Conservation (phyloP, 1,140 invertebrate species). For the Brachionus rubens region DNA sequence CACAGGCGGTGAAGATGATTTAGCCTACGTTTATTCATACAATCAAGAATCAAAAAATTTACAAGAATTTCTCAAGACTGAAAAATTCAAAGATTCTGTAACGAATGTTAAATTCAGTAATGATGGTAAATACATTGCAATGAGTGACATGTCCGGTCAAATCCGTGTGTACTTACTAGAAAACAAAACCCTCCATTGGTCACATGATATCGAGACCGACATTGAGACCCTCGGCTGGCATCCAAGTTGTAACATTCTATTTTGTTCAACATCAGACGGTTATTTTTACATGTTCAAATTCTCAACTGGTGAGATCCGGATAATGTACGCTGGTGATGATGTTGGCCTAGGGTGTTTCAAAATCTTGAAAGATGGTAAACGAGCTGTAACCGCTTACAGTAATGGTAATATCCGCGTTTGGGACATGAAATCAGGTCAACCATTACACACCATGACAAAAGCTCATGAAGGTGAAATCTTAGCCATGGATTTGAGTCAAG, state of each 20-base stretch:
- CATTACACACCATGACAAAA: neutral
- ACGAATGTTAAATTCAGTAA: slow-evolving; percentile 39
- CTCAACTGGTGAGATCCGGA: slow-evolving; percentile 9
- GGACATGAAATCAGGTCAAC: slow-evolving; percentile 38
- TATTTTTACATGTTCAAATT: slow-evolving; percentile 46
- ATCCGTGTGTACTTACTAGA: slow-evolving; percentile 18
- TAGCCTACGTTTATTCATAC: slow-evolving; percentile 1
- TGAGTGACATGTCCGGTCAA: slow-evolving; percentile 25
- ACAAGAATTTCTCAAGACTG: slow-evolving; percentile 22
- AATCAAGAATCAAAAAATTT: neutral
- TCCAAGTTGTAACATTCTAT: slow-evolving; percentile 18
- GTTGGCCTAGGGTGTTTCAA: slow-evolving; percentile 15
- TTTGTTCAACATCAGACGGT: slow-evolving; percentile 28
- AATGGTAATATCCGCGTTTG: slow-evolving; percentile 33
- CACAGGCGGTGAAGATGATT: slow-evolving; percentile 37
- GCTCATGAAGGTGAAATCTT: slow-evolving; percentile 22
- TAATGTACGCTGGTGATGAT: slow-evolving; percentile 21
- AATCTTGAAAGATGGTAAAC: slow-evolving; percentile 44
- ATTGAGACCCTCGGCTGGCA: slow-evolving; percentile 29
- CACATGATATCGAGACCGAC: slow-evolving; percentile 34
- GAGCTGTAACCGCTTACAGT: slow-evolving; percentile 4
- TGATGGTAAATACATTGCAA: slow-evolving; percentile 34
- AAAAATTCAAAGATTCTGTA: slow-evolving; percentile 45
- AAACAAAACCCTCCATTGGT: neutral
- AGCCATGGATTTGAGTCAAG: slow-evolving; percentile 3